Base-by-base conservation (phyloP, 2,888 invertebrate genomes). In the Hedya salicella region DNA sequence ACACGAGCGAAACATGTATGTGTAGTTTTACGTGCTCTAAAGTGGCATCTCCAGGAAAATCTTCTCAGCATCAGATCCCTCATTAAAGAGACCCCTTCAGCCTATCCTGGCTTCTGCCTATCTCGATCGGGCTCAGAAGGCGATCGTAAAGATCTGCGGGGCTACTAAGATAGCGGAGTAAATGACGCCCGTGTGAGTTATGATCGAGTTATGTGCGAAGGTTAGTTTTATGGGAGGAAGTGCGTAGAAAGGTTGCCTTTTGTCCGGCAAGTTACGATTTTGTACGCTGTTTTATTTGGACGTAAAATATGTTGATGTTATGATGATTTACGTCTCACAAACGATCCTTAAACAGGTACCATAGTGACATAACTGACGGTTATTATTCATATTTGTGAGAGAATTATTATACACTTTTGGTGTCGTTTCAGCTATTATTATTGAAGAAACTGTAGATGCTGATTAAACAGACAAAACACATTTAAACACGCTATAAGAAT, bases 1-100 rank as follows among this genome's bases (percentile, higher is more conserved):
- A 44, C 50, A 53, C 25, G 42, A 57, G 25, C 3, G 59, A 19
- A 13, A 57, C 44, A 30, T 9, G 52, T 59, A 36, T 42, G 9
- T 49, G 6, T 19, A 50, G 44, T 17, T 56, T 25, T 46, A 39
- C 48, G 62, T 19, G 32, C 46, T 60, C 42, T 46, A 60, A 65
- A 65, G 65, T 60, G 65, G 52, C 65, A 52, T 52, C 64, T 52
- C 46, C 50, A 46, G 21, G 57, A 57, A 56, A 52, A 25, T 52
- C 70, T 71, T 68, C 62, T 68, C 69, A 72, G 75, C 71, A 71
- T 74, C 73, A 73, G 74, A 71, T 74, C 78, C 75, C 78, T 86
- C 81, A 85, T 87, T 86, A 86, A 78, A 74, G 68, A 46, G 53
- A 60, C 56, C 42, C 68, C 52, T 62, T 59, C 54, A 56, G 49